A percentile compares a stretch with the other conserved stretches of the same genome.
These are phyloP conservation scores for Megaptera novaeangliae DNA, from an alignment of 2,113 vertebrate species.

Conservation along the genomic window DNA sequence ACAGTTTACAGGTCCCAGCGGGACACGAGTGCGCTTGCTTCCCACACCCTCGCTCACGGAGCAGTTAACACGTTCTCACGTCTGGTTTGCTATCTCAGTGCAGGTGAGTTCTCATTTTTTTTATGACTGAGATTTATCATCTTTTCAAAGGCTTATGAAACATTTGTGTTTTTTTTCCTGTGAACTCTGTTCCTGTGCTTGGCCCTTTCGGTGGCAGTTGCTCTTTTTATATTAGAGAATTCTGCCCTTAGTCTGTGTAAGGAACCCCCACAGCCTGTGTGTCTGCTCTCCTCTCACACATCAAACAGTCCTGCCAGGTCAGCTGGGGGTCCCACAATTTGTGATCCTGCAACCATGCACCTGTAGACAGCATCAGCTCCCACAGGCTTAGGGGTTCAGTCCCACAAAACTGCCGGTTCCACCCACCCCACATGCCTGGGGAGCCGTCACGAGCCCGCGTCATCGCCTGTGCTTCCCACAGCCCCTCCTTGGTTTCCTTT, in stretches of 20 bases:
- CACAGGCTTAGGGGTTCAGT: not conserved
- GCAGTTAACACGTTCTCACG: not conserved
- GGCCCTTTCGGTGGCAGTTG: not conserved
- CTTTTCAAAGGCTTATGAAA: not conserved
- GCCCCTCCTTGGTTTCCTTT: not conserved
- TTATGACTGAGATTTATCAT: not conserved
- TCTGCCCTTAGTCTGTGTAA: not conserved
- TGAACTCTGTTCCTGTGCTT: not conserved
- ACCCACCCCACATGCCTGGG: not conserved
- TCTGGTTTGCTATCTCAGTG: not conserved
- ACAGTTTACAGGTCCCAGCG: not conserved
- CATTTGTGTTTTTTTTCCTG: not conserved
- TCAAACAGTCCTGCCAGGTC: not conserved
- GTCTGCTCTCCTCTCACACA: not conserved
- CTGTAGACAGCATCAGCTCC: not conserved
- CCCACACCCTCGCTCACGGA: no score
- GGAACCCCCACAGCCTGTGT: not conserved
- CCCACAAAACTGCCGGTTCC: not conserved
- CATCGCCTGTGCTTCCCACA: not conserved
- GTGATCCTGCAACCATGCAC: not conserved
- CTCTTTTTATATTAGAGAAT: not conserved
- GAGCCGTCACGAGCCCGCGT: no score
- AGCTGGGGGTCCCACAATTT: not conserved
- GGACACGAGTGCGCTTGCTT: not conserved
- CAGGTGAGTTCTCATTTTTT: not conserved